Evolutionary conservation across 2,113 vertebrate species (phyloP).

Genomic region (Microcebus jonahi): DNA sequence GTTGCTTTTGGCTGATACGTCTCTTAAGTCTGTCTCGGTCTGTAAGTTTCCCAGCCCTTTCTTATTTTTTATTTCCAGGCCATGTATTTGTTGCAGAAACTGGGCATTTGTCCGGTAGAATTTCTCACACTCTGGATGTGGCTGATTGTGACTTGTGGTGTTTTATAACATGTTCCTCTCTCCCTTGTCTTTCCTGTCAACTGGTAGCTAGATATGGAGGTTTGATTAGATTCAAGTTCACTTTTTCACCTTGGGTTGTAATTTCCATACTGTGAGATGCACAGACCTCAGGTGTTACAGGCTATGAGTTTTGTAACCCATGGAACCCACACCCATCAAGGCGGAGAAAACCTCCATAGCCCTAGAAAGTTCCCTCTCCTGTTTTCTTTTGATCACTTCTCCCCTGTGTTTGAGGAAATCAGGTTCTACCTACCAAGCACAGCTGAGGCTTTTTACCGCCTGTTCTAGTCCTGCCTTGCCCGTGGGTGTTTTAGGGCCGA

Average conservation of each 20-base stretch:
- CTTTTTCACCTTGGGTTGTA: background rate
- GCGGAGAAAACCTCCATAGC: background rate
- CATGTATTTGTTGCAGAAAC: background rate
- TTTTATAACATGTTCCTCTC: background rate
- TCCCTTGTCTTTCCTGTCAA: background rate
- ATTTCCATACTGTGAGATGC: background rate
- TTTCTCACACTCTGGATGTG: background rate
- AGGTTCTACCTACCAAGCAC: background rate
- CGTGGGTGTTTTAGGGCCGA: background rate
- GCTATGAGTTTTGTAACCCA: background rate
- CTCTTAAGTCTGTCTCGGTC: background rate
- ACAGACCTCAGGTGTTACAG: background rate
- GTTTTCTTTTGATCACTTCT: background rate
- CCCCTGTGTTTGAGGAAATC: background rate
- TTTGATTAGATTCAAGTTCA: slow-evolving; percentile 7
- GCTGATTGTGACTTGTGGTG: background rate
- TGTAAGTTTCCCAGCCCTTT: background rate
- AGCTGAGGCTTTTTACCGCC: background rate
- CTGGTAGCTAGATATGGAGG: background rate
- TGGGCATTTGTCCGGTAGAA: background rate
- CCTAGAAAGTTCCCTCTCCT: background rate
- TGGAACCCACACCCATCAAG: background rate
- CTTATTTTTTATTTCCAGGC: background rate
- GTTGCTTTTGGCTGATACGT: slow-evolving; percentile 4
- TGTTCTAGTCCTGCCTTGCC: background rate